Evolutionary conservation across 2,797 vertebrate genomes (phyloP).

Genomic region (Myotis myotis): DNA sequence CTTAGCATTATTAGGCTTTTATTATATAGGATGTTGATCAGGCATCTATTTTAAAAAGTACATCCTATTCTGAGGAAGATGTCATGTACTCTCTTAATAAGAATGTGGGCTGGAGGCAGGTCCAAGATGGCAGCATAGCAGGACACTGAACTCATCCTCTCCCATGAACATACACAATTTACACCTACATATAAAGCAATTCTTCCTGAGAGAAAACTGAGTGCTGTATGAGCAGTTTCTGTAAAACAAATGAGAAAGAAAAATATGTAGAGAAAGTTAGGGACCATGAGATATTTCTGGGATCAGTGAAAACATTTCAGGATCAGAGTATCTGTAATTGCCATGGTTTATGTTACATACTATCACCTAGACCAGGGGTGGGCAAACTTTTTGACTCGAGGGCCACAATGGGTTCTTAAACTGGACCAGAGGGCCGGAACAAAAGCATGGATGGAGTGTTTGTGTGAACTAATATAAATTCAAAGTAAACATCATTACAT

Average conservation of each 20-base stretch:
- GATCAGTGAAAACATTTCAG: background rate
- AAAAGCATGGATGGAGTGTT: no score
- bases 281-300: background rate
- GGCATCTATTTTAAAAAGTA: background rate
- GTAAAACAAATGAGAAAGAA: background rate
- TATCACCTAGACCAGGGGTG: background rate
- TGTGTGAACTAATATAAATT: no score
- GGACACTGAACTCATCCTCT: background rate
- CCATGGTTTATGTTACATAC: background rate
- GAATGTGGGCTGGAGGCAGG: background rate
- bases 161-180: background rate
- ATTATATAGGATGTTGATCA: no score
- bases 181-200: background rate
- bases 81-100: background rate
- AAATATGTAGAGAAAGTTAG: background rate
- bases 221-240: background rate
- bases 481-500: no score
- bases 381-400: no score
- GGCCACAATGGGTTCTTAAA: no score
- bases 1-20: no score
- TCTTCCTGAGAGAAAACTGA: background rate
- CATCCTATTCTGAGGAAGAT: constrained; percentile 33
- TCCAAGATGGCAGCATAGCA: background rate
- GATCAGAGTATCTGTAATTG: no score
- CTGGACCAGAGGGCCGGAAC: no score